These are phyloP conservation scores for Lathamus discolor DNA, from an alignment of 2,113 vertebrate species.

Conservation along the genomic window DNA sequence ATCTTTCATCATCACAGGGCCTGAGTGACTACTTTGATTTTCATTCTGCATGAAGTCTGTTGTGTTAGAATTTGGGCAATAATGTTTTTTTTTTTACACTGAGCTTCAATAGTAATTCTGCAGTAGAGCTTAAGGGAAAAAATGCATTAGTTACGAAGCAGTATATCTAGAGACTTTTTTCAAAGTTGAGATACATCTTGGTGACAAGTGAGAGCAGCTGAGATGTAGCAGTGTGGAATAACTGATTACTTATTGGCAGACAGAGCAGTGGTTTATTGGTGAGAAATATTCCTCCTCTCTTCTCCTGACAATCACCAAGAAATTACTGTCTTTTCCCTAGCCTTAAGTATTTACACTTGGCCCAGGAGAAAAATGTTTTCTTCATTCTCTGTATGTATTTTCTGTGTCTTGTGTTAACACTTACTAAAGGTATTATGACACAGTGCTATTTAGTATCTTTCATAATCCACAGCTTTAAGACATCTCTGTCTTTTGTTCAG, in stretches of 20 bases:
- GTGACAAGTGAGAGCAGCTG: neutral
- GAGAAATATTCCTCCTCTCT: constrained; percentile 20
- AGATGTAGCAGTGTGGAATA: neutral
- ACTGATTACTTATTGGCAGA: neutral
- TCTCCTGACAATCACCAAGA: neutral
- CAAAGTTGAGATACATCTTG: neutral
- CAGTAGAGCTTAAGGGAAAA: neutral
- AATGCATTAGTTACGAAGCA: neutral
- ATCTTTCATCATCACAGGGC: neutral
- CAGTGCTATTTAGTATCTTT: neutral
- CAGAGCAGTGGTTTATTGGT: constrained; percentile 6
- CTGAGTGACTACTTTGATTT: neutral
- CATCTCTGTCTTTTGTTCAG: neutral
- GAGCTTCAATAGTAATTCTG: neutral
- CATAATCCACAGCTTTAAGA: neutral
- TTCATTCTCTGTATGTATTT: neutral
- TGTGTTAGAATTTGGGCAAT: neutral
- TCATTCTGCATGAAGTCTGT: neutral
- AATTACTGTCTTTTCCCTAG: neutral
- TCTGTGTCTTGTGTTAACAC: neutral
- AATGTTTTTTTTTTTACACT: neutral
- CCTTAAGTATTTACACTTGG: constrained; percentile 25
- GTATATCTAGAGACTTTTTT: neutral
- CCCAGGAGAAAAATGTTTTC: neutral
- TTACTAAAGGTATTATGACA: neutral